Evolutionary conservation across 2,797 vertebrate genomes (phyloP).

Genomic region (Emydoidea blandingii): DNA sequence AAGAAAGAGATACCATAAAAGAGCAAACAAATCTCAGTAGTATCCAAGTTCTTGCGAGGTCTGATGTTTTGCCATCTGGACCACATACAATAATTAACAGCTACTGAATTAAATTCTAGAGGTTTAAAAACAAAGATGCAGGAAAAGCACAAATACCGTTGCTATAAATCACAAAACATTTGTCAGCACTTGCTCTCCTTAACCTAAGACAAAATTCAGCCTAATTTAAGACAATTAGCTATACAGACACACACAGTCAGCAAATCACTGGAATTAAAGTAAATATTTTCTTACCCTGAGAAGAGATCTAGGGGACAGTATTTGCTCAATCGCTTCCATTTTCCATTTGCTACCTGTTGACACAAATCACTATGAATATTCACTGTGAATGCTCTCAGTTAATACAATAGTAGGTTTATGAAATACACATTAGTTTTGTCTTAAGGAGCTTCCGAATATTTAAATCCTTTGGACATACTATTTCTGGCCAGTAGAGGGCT

Average conservation of each 20-base stretch:
- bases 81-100: background rate
- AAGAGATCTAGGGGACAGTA: conserved; percentile 98
- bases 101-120: background rate
- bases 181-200: no score
- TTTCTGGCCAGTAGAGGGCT: background rate
- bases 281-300: conserved; percentile 90
- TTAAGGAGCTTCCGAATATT: background rate
- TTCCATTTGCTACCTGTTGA: conserved; percentile 92
- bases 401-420: background rate
- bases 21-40: background rate
- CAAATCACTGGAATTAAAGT: background rate
- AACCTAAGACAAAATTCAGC: no score
- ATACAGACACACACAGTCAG: background rate
- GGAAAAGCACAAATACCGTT: no score
- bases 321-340: conserved; percentile 95
- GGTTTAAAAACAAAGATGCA: background rate
- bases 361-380: conserved; percentile 8
- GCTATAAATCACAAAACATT: no score
- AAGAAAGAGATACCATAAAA: background rate
- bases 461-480: background rate
- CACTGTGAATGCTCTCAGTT: background rate
- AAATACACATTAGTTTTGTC: background rate
- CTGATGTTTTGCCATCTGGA: background rate
- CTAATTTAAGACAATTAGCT: no score
- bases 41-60: background rate